Evolutionary conservation across 1,140 invertebrate genomes (phyloP).

Genomic region (Trachymyrmex septentrionalis): DNA sequence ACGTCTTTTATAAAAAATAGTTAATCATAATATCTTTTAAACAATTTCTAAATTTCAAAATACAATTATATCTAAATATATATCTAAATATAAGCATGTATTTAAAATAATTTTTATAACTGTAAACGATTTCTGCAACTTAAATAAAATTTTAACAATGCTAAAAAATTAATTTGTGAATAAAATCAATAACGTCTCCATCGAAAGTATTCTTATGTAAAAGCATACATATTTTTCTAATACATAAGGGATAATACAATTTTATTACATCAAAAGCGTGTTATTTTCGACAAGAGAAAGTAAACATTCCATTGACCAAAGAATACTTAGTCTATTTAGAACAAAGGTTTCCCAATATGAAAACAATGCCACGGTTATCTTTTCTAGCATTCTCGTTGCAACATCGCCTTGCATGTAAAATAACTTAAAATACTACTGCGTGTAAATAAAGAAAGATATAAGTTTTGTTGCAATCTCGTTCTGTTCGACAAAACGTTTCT

Average conservation of each 20-base stretch:
- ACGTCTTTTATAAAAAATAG: neutral
- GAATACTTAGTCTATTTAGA: constrained; percentile 42
- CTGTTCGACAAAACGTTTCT: neutral
- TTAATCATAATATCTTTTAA: neutral
- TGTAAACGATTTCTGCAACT: neutral
- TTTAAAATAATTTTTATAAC: neutral
- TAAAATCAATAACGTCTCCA: neutral
- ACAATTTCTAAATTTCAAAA: constrained; percentile 2
- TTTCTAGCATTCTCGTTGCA: constrained; percentile 12
- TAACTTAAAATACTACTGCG: neutral
- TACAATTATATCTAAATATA: neutral
- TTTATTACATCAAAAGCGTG: constrained; percentile 19
- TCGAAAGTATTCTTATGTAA: neutral
- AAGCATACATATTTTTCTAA: neutral
- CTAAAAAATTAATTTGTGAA: neutral
- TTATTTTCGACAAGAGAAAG: constrained; percentile 25
- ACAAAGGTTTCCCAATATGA: constrained; percentile 11
- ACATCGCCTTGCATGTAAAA: neutral
- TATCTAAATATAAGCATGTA: neutral
- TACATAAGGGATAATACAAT: neutral
- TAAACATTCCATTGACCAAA: constrained; percentile 1
- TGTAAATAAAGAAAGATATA: constrained; percentile 13
- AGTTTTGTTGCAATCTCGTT: neutral
- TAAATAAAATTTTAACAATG: neutral
- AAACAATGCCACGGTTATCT: constrained; percentile 23